Conservation (phyloP, 2,797 vertebrate species). For the Champsocephalus gunnari region DNA sequence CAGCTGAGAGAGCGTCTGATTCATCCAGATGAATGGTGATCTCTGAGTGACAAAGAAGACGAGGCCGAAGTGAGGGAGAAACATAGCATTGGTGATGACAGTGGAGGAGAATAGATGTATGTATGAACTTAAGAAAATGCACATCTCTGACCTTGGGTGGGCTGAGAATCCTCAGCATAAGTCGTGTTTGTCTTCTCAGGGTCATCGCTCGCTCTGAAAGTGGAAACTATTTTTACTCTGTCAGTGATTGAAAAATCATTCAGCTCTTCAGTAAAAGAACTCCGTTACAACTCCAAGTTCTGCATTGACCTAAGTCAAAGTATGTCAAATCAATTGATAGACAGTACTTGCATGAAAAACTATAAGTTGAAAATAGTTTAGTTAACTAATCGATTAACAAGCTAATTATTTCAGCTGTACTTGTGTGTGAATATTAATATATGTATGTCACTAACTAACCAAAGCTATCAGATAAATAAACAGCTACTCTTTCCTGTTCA, state of each 20-base stretch:
- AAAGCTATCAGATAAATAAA: too few relatives aligned
- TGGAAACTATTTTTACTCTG: constrained; percentile 11
- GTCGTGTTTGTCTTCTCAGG: constrained; percentile 96
- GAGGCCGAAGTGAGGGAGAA: constrained; percentile 27
- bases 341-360: too few relatives aligned
- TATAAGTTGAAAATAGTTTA: too few relatives aligned
- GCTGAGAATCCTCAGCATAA: constrained; percentile 93
- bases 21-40: constrained; percentile 91
- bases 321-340: too few relatives aligned
- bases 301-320: too few relatives aligned
- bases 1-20: constrained; percentile 87
- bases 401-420: too few relatives aligned
- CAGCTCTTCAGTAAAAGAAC: too few relatives aligned
- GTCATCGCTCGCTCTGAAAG: constrained; percentile 92
- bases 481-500: constrained; percentile 10
- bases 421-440: too few relatives aligned
- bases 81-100: constrained; percentile 19
- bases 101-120: neutral
- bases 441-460: too few relatives aligned
- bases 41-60: constrained; percentile 79
- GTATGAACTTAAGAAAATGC: neutral
- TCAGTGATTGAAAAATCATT: neutral
- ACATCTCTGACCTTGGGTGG: constrained; percentile 88
- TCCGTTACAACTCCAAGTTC: too few relatives aligned
- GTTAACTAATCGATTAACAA: too few relatives aligned